These are phyloP conservation scores for Ophraella communa DNA, from an alignment of 2,888 invertebrate genomes.

Conservation along the genomic window DNA sequence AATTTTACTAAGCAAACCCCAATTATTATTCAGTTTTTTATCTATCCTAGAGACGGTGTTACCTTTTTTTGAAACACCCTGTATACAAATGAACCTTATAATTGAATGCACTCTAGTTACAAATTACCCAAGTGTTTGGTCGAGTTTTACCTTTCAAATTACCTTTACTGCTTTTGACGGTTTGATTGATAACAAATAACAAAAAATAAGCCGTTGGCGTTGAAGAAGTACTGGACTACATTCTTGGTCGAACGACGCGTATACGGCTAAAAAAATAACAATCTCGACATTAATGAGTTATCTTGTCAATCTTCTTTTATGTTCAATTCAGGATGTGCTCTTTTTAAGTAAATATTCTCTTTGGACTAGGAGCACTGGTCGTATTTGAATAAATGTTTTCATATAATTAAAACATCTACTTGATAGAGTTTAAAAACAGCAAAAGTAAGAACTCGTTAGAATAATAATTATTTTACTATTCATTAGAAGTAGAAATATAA, in stretches of 20 bases:
- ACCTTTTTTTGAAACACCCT: too few species aligned
- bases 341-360: background rate
- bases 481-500: too few species aligned
- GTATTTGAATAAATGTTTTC: background rate
- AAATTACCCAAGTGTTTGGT: background rate
- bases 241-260: background rate
- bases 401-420: too few species aligned
- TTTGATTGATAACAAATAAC: background rate
- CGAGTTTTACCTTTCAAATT: too few species aligned
- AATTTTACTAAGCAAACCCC: too few species aligned
- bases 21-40: too few species aligned
- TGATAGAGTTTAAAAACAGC: too few species aligned
- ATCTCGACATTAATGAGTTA: background rate
- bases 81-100: background rate
- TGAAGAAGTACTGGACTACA: background rate
- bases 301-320: background rate
- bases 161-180: background rate
- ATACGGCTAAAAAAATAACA: background rate
- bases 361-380: background rate
- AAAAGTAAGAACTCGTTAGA: too few species aligned
- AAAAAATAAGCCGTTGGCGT: background rate
- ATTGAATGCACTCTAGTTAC: background rate
- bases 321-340: background rate
- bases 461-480: too few species aligned
- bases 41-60: too few species aligned